Evolutionary conservation across 1,140 invertebrate species (phyloP).

Genomic region (Battus philenor): DNA sequence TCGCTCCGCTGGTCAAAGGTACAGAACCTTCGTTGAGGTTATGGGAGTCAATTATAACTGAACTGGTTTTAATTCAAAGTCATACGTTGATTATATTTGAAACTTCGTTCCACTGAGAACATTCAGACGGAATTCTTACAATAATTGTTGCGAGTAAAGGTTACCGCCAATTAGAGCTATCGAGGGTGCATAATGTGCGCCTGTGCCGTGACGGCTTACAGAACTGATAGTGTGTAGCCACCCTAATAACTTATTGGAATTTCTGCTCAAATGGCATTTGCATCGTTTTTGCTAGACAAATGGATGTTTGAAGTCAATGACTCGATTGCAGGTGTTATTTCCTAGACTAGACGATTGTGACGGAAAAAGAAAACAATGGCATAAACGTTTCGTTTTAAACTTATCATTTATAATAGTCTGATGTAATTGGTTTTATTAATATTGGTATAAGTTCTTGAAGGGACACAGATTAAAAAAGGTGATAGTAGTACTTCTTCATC

Average conservation of each 20-base stretch:
- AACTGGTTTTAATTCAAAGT: slow-evolving; percentile 6
- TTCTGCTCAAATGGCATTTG: slow-evolving; percentile 24
- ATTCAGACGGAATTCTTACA: slow-evolving; percentile 15
- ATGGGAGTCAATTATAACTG: slow-evolving; percentile 7
- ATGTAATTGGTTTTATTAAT: too few relatives aligned
- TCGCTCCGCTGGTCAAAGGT: slow-evolving; percentile 6
- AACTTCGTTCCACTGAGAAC: background rate
- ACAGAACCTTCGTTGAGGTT: slow-evolving; percentile 5
- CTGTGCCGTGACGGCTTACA: slow-evolving; percentile 23
- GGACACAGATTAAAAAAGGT: too few relatives aligned
- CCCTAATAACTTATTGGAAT: slow-evolving; percentile 32
- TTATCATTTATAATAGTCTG: too few relatives aligned
- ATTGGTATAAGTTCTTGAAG: too few relatives aligned
- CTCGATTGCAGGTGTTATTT: too few relatives aligned
- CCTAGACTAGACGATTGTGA: too few relatives aligned
- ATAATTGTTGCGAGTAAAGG: slow-evolving; percentile 27
- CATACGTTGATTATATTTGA: slow-evolving; percentile 1
- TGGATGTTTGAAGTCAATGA: slow-evolving; percentile 10
- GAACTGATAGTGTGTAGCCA: slow-evolving; percentile 17
- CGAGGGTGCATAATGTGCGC: slow-evolving; percentile 42
- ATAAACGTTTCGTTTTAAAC: too few relatives aligned
- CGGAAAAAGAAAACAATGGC: too few relatives aligned
- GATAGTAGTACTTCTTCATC: too few relatives aligned
- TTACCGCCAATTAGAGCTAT: slow-evolving; percentile 36
- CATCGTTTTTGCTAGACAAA: slow-evolving; percentile 17